These are phyloP conservation scores for Stegana nigrithorax DNA, from an alignment of 2,888 invertebrate species.

Conservation along the genomic window DNA sequence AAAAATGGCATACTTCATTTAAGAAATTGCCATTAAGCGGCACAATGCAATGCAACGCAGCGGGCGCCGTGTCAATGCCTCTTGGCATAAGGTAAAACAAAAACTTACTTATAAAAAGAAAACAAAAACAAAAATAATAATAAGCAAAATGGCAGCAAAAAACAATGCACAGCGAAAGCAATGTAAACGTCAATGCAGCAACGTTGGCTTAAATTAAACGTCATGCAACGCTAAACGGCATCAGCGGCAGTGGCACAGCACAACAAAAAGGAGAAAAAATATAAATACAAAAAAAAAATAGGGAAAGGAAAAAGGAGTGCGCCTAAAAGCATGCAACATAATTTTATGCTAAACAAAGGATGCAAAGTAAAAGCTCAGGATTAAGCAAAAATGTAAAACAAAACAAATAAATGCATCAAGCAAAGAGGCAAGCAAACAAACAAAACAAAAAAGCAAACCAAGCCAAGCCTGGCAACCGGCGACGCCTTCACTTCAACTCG, in stretches of 20 bases:
- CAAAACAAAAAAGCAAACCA: not conserved
- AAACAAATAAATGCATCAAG: not conserved
- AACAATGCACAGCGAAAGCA: conserved; percentile 20
- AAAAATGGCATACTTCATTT: no score
- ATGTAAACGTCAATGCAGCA: conserved; percentile 27
- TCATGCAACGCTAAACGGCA: conserved; percentile 21
- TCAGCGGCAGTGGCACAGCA: no score
- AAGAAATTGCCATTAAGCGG: no score
- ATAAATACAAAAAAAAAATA: conserved; percentile 15
- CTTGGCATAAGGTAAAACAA: not conserved
- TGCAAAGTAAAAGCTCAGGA: not conserved
- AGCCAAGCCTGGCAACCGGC: no score
- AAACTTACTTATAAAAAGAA: conserved; percentile 31
- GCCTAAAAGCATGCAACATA: conserved; percentile 37
- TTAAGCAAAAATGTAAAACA: not conserved
- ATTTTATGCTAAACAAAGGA: conserved; percentile 28
- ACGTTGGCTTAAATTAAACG: conserved; percentile 26
- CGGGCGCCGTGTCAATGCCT: no score
- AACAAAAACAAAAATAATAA: not conserved
- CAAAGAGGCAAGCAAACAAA: no score
- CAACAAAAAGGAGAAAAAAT: conserved; percentile 27
- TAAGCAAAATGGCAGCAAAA: conserved; percentile 40
- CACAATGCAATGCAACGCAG: no score
- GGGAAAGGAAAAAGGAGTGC: conserved; percentile 5
- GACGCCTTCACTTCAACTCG: no score